Evolutionary conservation across 2,797 vertebrate genomes (phyloP).

Genomic region (Eulemur coronatus): DNA sequence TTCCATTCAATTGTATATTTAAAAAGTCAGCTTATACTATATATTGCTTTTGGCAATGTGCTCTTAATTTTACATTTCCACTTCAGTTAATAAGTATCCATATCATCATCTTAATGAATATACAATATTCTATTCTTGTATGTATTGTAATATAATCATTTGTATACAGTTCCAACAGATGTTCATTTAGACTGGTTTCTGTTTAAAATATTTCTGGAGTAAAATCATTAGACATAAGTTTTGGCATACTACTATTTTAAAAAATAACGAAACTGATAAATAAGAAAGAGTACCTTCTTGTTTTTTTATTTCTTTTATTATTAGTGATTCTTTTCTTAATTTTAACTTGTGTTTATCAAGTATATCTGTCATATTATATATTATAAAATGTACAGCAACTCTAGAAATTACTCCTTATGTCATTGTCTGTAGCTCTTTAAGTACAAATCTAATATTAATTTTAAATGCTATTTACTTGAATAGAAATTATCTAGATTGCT

Average conservation of each 20-base stretch:
- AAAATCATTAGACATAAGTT: not conserved
- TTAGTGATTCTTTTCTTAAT: not conserved
- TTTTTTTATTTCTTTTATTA: not conserved
- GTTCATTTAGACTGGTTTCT: not conserved
- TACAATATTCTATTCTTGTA: not conserved
- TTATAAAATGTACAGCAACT: not conserved
- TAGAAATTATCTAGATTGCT: not conserved
- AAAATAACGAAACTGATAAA: not conserved
- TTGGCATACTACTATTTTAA: not conserved
- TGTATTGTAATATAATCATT: not conserved
- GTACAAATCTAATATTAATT: not conserved
- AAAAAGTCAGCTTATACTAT: not conserved
- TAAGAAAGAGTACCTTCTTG: not conserved
- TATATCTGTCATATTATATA: not conserved
- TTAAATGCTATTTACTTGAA: not conserved
- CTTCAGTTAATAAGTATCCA: not conserved
- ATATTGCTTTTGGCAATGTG: not conserved
- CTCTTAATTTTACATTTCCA: not conserved
- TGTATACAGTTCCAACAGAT: not conserved
- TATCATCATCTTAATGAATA: not conserved
- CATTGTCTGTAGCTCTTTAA: not conserved
- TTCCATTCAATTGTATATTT: not conserved
- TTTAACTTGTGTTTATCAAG: not conserved
- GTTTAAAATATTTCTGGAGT: not conserved
- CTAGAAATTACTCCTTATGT: not conserved